Conservation (phyloP, 1,140 invertebrate genomes). For the Drosophila chauvacae region DNA sequence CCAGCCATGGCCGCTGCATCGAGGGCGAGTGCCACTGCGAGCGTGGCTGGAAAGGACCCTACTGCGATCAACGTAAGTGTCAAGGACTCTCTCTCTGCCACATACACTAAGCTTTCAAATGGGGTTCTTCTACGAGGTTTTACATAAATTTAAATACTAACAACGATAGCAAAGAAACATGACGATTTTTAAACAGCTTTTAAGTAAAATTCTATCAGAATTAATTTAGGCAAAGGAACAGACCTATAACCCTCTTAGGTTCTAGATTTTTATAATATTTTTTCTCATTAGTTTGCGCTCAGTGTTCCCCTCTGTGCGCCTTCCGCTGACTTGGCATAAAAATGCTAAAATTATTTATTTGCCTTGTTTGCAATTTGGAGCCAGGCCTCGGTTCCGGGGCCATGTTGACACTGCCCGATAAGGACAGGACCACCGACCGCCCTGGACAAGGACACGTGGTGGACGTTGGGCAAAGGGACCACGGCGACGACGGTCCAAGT, state of each 20-base stretch:
- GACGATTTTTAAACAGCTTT: not conserved
- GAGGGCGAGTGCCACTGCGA: constrained; percentile 95
- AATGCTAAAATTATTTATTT: constrained; percentile 83
- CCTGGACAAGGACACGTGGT: constrained; percentile 35
- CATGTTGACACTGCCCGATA: constrained; percentile 74
- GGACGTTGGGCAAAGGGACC: not conserved
- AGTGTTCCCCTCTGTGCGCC: constrained; percentile 30
- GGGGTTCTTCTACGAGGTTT: not conserved
- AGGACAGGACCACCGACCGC: constrained; percentile 44
- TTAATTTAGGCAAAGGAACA: not conserved
- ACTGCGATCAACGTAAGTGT: constrained; percentile 92
- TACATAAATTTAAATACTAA: not conserved
- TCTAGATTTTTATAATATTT: not conserved
- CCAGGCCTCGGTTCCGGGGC: constrained; percentile 27
- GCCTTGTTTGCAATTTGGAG: constrained; percentile 80
- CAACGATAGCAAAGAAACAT: not conserved
- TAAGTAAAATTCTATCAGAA: not conserved
- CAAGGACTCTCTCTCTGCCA: constrained; percentile 23
- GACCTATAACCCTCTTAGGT: not conserved
- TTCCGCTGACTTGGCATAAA: constrained; percentile 77
- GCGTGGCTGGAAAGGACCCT: constrained; percentile 94
- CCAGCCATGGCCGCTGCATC: constrained; percentile 94
- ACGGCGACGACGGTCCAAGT: constrained; percentile 20
- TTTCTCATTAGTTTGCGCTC: not conserved
- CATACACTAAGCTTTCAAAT: not conserved